A percentile compares a stretch with the other conserved stretches of the same genome.
Evolutionary conservation across 1,140 invertebrate species (phyloP).

Genomic region (Gerris buenoi): DNA sequence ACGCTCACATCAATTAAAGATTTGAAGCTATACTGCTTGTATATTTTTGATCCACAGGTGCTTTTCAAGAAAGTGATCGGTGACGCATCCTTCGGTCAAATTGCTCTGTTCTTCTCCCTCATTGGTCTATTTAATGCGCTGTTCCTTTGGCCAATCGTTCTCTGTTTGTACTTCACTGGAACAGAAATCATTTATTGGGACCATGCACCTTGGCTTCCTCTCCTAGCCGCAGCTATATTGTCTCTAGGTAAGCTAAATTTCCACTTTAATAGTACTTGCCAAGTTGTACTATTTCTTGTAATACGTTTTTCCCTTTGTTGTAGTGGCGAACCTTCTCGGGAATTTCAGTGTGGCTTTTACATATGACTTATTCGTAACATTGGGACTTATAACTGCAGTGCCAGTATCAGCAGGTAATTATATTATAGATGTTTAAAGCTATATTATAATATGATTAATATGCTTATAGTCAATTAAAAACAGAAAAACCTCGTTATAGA

Average conservation of each 20-base stretch:
- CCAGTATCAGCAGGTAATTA: conserved; percentile 85
- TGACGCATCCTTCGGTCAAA: conserved; percentile 73
- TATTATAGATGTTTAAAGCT: too few relatives aligned
- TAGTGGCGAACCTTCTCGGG: conserved; percentile 77
- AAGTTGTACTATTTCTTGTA: not conserved
- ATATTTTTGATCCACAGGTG: conserved; percentile 43
- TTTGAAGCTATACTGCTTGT: too few relatives aligned
- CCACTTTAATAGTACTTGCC: not conserved
- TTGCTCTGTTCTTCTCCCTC: conserved; percentile 72
- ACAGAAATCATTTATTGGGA: conserved; percentile 63
- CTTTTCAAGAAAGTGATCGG: conserved; percentile 81
- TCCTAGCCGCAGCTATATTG: conserved; percentile 58
- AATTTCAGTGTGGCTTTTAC: conserved; percentile 81
- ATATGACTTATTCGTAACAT: conserved; percentile 81
- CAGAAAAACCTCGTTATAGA: too few relatives aligned
- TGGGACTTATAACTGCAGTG: conserved; percentile 78
- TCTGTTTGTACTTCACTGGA: conserved; percentile 69
- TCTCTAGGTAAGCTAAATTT: conserved; percentile 52
- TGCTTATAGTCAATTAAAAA: too few relatives aligned
- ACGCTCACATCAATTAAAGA: too few relatives aligned
- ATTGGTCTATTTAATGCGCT: conserved; percentile 69
- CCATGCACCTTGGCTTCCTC: conserved; percentile 60
- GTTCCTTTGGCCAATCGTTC: conserved; percentile 70
- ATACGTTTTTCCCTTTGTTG: conserved; percentile 27
- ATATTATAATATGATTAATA: too few relatives aligned